Conservation (phyloP, 2,888 invertebrate genomes). For the Endomychus coccineus region DNA sequence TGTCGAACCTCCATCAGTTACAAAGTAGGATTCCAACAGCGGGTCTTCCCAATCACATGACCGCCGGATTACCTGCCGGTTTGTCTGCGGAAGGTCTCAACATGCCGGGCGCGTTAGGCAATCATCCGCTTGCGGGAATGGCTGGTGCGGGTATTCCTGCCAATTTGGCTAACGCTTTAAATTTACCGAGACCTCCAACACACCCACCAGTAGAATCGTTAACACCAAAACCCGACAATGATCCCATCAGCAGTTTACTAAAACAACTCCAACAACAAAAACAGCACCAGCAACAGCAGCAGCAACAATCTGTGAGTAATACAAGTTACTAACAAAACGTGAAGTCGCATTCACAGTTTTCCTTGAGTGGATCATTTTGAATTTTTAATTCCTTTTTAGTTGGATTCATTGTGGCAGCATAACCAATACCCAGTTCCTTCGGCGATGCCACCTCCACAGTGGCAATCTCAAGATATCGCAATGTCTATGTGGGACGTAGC, state of each 20-base stretch:
- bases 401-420: constrained; percentile 38
- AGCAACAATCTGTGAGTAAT: constrained; percentile 18
- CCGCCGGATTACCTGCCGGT: constrained; percentile 12
- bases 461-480: constrained; percentile 31
- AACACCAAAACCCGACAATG: constrained; percentile 33
- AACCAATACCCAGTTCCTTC: constrained; percentile 32
- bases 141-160: constrained; percentile 4
- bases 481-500: constrained; percentile 39
- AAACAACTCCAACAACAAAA: constrained; percentile 44
- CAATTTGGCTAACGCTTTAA: constrained; percentile 16
- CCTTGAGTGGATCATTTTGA: too few relatives aligned
- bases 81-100: constrained; percentile 26
- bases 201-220: constrained; percentile 17
- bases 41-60: constrained; percentile 8
- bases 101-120: constrained; percentile 23
- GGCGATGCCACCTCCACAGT: constrained; percentile 26
- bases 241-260: constrained; percentile 47
- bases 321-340: too few relatives aligned
- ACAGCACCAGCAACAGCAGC: constrained; percentile 25
- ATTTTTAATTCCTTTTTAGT: constrained; percentile 22
- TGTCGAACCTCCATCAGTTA: constrained; percentile 45
- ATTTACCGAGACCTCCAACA: constrained; percentile 18
- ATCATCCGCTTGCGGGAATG: constrained; percentile 10
- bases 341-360: too few relatives aligned
- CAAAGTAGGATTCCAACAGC: constrained; percentile 32